A percentile compares a stretch with the other conserved stretches of the same genome.
phyloP scores from a whole-genome alignment of 64 coral and sea anemone genomes.

The Montipora efflorescens region DNA sequence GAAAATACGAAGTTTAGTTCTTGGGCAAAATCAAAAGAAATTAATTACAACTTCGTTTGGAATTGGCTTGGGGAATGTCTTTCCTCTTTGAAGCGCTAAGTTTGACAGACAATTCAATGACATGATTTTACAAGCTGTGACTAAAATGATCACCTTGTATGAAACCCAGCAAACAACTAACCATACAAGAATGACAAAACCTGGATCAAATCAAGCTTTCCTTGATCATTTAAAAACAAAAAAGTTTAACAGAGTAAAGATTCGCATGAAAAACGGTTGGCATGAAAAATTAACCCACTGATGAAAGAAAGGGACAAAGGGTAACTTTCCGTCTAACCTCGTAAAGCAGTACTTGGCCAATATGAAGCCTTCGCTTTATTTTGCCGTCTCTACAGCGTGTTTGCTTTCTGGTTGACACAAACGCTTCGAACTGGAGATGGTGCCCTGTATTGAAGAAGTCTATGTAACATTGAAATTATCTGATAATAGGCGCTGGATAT shows the following conservation, averaged over 20 bases:
- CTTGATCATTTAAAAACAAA: no score
- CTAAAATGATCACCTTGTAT: no score
- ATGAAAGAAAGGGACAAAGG: not conserved
- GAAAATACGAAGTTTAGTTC: not conserved
- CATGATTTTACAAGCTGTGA: not conserved
- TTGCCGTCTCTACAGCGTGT: not conserved
- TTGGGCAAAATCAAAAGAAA: not conserved
- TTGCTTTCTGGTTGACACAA: conserved; percentile 8
- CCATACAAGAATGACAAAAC: no score
- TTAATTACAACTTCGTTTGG: not conserved
- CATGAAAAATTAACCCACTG: not conserved
- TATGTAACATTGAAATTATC: conserved; percentile 12
- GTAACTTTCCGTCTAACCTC: not conserved
- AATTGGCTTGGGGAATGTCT: not conserved
- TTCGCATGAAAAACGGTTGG: not conserved
- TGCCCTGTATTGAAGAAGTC: not conserved
- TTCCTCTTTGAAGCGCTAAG: no score
- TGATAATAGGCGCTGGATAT: not conserved
- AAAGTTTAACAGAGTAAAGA: not conserved
- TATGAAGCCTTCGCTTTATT: not conserved
- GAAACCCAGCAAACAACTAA: not conserved
- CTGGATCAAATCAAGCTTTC: no score
- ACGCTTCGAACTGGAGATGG: not conserved
- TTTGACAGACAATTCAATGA: not conserved
- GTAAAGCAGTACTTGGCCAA: not conserved